Percentiles rank a stretch among this genome's conserved stretches.
Evolutionary conservation across 2,888 invertebrate species (phyloP).

Genomic region (Drosophila colorata): DNA sequence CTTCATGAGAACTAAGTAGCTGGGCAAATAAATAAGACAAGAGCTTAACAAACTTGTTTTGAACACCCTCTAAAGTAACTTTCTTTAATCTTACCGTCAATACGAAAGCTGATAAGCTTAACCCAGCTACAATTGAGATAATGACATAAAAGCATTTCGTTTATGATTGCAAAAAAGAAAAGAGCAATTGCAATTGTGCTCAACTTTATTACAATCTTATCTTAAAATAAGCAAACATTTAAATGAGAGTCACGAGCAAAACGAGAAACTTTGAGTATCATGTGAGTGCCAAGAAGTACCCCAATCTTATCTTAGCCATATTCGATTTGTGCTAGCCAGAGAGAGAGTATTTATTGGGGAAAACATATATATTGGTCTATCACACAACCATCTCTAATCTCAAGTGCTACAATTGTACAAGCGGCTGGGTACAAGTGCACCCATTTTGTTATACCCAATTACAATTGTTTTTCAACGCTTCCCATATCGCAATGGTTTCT

Average conservation of each 20-base stretch:
- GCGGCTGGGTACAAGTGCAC: constrained; percentile 45
- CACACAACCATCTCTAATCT: constrained; percentile 20
- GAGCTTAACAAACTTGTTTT: not conserved
- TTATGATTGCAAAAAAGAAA: not conserved
- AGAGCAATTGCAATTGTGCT: constrained; percentile 18
- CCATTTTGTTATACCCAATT: constrained; percentile 11
- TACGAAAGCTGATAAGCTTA: constrained; percentile 9
- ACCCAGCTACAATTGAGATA: constrained; percentile 1
- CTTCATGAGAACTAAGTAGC: not conserved
- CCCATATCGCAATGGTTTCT: constrained; percentile 25
- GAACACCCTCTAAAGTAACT: not conserved
- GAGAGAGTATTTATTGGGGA: not conserved
- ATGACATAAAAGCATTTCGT: constrained; percentile 3
- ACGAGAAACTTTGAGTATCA: not conserved
- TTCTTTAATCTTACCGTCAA: constrained; percentile 18
- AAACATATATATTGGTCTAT: not conserved
- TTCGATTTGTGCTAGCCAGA: not conserved
- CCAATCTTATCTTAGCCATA: constrained; percentile 19
- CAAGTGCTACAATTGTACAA: constrained; percentile 13
- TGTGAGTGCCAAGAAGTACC: constrained; percentile 1
- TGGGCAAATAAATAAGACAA: constrained; percentile 7
- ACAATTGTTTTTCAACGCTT: constrained; percentile 48
- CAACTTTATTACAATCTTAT: constrained; percentile 6
- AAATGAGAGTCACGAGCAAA: constrained; percentile 5
- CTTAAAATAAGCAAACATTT: not conserved